Percentiles rank a stretch among this genome's conserved stretches.
These are phyloP conservation scores for Sebastes oblongus DNA, from an alignment of 2,797 vertebrate genomes.

Conservation along the genomic window DNA sequence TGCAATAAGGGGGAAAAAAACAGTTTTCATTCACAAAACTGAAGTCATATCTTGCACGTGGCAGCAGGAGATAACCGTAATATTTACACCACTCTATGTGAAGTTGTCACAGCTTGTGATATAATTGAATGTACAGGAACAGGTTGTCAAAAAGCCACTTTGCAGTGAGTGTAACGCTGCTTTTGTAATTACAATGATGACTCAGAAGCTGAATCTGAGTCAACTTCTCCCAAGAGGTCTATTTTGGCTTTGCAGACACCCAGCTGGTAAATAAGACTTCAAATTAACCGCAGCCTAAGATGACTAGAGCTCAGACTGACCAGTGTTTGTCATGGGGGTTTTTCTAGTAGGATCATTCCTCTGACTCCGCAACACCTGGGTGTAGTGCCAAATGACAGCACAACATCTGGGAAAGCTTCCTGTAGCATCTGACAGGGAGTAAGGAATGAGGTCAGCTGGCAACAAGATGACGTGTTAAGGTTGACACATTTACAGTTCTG, in stretches of 20 bases:
- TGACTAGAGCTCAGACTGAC: constrained; percentile 24
- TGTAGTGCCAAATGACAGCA: constrained; percentile 32
- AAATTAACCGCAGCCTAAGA: constrained; percentile 19
- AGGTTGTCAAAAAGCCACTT: constrained; percentile 18
- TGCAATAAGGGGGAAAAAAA: background rate
- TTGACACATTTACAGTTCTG: constrained; percentile 17
- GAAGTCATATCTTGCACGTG: constrained; percentile 10
- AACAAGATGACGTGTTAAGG: constrained; percentile 10
- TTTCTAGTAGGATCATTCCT: constrained; percentile 16
- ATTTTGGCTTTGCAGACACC: constrained; percentile 38
- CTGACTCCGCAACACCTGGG: background rate
- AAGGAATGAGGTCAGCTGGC: constrained; percentile 52
- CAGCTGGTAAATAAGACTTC: constrained; percentile 40
- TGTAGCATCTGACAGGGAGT: constrained; percentile 26
- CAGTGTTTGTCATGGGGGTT: constrained; percentile 13
- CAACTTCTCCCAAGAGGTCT: constrained; percentile 24
- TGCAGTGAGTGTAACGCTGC: constrained; percentile 2
- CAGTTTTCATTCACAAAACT: background rate
- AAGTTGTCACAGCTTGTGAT: constrained; percentile 10
- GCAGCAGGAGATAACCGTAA: constrained; percentile 8
- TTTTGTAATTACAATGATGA: constrained; percentile 45
- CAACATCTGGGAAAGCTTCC: constrained; percentile 53
- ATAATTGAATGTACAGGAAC: background rate
- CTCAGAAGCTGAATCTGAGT: constrained; percentile 47
- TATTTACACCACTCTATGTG: background rate